A percentile compares a stretch with the other conserved stretches of the same genome.
Conservation (phyloP, 2,113 vertebrate species). For the Sapayoa aenigma region DNA sequence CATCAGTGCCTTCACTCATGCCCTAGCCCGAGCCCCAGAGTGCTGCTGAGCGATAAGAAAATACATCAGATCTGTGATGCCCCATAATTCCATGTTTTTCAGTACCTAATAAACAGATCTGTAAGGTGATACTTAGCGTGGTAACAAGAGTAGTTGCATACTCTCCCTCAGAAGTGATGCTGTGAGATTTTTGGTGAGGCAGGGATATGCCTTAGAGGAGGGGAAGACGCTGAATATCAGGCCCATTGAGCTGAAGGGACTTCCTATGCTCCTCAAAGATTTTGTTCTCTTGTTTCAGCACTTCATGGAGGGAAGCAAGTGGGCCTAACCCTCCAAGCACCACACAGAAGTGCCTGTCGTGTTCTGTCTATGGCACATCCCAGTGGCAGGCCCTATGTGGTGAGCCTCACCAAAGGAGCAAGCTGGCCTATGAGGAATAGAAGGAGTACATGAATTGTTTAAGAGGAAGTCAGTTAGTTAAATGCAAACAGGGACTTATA, state of each 20-base stretch:
- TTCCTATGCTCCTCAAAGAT: background rate
- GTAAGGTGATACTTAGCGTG: background rate
- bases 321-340: background rate
- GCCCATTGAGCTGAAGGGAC: background rate
- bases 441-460: constrained; percentile 32
- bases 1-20: background rate
- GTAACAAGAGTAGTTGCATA: background rate
- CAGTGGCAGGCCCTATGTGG: background rate
- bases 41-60: accelerated
- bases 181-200: background rate
- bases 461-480: constrained; percentile 43
- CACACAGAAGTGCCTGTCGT: accelerated
- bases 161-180: background rate
- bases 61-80: background rate
- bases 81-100: background rate
- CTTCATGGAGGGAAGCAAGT: background rate
- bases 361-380: background rate
- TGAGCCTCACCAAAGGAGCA: background rate
- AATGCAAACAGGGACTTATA: constrained; percentile 48
- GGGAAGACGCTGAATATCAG: background rate
- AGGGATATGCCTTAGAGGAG: background rate
- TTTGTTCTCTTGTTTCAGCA: background rate
- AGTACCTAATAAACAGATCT: background rate
- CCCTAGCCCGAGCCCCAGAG: background rate
- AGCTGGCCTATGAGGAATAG: background rate